Percentiles rank a stretch among this genome's conserved stretches.
Conservation (phyloP, 1,140 invertebrate species). For the Bombus pyrosoma region DNA sequence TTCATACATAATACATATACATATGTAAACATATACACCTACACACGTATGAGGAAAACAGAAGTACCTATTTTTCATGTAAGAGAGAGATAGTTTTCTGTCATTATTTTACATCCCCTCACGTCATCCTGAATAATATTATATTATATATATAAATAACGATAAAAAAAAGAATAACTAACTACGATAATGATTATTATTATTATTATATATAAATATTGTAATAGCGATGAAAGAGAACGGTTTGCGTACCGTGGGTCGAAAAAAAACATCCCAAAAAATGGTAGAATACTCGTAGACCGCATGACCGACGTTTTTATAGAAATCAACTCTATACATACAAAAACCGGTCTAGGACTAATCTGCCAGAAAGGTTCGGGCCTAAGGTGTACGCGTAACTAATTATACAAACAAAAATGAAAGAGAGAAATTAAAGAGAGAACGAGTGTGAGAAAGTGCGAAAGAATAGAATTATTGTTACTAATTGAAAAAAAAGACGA, state of each 20-base stretch:
- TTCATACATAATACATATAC: constrained; percentile 66
- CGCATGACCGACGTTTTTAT: constrained; percentile 64
- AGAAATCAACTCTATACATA: constrained; percentile 60
- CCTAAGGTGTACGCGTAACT: constrained; percentile 69
- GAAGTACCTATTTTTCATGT: constrained; percentile 77
- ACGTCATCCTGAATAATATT: constrained; percentile 57
- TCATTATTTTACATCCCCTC: constrained; percentile 76
- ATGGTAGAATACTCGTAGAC: constrained; percentile 65
- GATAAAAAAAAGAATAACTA: constrained; percentile 21
- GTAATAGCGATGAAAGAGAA: constrained; percentile 59
- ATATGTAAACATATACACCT: constrained; percentile 66
- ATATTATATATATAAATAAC: constrained; percentile 35
- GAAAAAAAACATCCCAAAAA: constrained; percentile 14
- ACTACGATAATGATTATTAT: constrained; percentile 33
- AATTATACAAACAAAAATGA: constrained; percentile 3
- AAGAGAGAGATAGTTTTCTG: constrained; percentile 77
- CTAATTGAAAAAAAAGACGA: constrained; percentile 6
- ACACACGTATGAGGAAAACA: constrained; percentile 63
- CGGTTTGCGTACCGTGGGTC: constrained; percentile 51
- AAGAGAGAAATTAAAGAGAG: background rate
- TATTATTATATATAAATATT: constrained; percentile 41
- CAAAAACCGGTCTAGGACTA: constrained; percentile 63
- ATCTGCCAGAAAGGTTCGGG: constrained; percentile 60
- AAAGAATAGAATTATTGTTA: constrained; percentile 20
- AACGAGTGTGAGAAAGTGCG: background rate